A percentile compares a stretch with the other conserved stretches of the same genome.
phyloP scores from a whole-genome alignment of 1,140 invertebrate genomes.

The Lordiphosa mommai region DNA sequence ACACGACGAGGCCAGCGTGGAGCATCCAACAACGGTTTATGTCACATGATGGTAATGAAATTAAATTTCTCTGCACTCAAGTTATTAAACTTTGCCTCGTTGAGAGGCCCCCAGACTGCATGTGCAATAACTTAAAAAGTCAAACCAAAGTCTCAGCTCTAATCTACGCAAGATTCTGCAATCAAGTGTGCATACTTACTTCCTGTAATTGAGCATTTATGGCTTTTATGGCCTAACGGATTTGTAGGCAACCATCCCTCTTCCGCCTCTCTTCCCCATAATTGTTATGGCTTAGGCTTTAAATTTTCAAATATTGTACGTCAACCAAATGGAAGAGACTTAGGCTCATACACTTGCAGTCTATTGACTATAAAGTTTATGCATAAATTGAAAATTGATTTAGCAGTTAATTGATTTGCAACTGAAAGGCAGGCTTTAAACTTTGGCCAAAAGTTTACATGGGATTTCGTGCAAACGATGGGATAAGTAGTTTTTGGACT shows the following conservation, averaged over 20 bases:
- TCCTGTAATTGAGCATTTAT: constrained; percentile 77
- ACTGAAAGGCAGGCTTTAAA: neutral
- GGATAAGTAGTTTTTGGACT: no score
- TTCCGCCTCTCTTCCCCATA: constrained; percentile 34
- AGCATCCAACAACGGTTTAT: constrained; percentile 62
- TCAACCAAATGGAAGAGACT: neutral
- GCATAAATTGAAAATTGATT: constrained; percentile 76
- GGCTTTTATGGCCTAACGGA: constrained; percentile 77
- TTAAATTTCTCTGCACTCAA: constrained; percentile 64
- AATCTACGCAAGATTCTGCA: constrained; percentile 73
- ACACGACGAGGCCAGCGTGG: constrained; percentile 13
- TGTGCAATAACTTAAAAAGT: constrained; percentile 75
- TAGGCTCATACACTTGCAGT: constrained; percentile 10
- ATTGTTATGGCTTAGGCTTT: constrained; percentile 68
- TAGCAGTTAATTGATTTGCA: constrained; percentile 72
- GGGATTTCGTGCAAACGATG: no score
- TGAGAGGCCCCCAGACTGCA: constrained; percentile 26
- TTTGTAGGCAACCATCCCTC: constrained; percentile 30
- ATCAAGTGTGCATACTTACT: constrained; percentile 77
- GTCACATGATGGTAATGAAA: constrained; percentile 76
- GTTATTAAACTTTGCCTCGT: constrained; percentile 50
- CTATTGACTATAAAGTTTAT: constrained; percentile 75
- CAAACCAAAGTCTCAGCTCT: constrained; percentile 37
- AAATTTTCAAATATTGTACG: constrained; percentile 19
- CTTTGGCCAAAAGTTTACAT: neutral